These are phyloP conservation scores for Drosophila hydei DNA, from an alignment of 1,140 invertebrate species.

Conservation along the genomic window DNA sequence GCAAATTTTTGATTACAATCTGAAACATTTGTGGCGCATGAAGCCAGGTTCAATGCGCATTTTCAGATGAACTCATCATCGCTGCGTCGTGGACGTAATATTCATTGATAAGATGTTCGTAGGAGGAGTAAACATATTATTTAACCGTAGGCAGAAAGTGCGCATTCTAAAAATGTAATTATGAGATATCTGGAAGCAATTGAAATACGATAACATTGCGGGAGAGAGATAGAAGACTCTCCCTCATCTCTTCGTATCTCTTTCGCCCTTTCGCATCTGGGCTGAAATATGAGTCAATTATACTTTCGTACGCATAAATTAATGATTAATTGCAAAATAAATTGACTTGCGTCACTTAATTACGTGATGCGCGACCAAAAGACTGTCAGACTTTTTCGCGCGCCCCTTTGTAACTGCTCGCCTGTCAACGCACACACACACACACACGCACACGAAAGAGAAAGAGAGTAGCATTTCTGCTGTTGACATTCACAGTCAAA, in stretches of 20 bases:
- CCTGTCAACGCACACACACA: conserved; percentile 59
- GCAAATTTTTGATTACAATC: not conserved
- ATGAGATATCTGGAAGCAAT: conserved; percentile 12
- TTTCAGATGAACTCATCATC: conserved; percentile 2
- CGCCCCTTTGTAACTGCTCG: conserved; percentile 21
- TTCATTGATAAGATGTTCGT: conserved; percentile 17
- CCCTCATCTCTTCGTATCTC: not conserved
- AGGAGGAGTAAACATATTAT: conserved; percentile 18
- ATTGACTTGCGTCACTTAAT: conserved; percentile 83
- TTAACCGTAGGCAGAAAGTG: conserved; percentile 9
- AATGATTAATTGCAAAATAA: conserved; percentile 83
- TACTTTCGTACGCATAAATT: conserved; percentile 81
- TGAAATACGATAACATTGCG: conserved; percentile 35
- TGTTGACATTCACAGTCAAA: conserved; percentile 82
- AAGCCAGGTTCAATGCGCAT: not conserved
- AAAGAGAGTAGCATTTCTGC: conserved; percentile 53
- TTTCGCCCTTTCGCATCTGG: conserved; percentile 25
- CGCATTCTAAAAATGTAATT: conserved; percentile 16
- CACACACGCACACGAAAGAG: conserved; percentile 19
- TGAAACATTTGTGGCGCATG: not conserved
- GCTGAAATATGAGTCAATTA: conserved; percentile 80
- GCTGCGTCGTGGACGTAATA: not conserved
- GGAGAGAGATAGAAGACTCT: not conserved
- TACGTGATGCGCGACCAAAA: conserved; percentile 51
- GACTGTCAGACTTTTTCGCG: conserved; percentile 30